Percentiles rank a stretch among this genome's conserved stretches.
Conservation (phyloP, 2,113 vertebrate species). For the Coturnix japonica region DNA sequence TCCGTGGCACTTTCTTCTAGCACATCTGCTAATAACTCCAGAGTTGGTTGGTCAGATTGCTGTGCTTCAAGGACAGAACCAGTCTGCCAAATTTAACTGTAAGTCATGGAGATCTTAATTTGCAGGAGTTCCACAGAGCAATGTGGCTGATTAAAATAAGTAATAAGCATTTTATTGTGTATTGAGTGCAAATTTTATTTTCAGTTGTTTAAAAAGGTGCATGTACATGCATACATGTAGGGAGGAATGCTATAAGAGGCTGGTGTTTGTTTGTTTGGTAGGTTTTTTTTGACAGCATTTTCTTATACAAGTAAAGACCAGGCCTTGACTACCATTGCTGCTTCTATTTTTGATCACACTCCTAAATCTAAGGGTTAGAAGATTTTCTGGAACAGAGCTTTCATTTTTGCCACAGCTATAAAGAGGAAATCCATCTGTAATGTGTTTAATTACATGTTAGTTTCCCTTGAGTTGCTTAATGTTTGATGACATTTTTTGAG, state of each 20-base stretch:
- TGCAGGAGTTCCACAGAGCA: neutral
- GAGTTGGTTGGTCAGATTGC: neutral
- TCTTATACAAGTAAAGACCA: neutral
- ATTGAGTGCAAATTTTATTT: neutral
- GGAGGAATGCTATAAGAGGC: neutral
- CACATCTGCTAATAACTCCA: neutral
- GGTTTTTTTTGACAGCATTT: constrained; percentile 3
- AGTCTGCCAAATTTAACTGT: neutral
- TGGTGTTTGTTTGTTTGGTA: neutral
- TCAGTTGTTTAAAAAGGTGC: neutral
- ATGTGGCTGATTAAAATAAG: neutral
- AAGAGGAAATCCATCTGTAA: neutral
- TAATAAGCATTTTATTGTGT: neutral
- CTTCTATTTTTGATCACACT: neutral
- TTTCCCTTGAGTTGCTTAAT: neutral
- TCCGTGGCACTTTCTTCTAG: neutral
- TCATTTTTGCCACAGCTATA: neutral
- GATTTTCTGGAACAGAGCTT: neutral
- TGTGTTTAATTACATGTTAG: neutral
- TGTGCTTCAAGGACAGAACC: neutral
- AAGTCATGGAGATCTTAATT: neutral
- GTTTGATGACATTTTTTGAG: neutral
- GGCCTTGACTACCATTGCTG: neutral
- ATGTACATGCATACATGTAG: too few relatives aligned
- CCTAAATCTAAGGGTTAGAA: neutral